A percentile compares a stretch with the other conserved stretches of the same genome.
Evolutionary conservation across 2,888 invertebrate genomes (phyloP).

Genomic region (Cephus sareptanus): DNA sequence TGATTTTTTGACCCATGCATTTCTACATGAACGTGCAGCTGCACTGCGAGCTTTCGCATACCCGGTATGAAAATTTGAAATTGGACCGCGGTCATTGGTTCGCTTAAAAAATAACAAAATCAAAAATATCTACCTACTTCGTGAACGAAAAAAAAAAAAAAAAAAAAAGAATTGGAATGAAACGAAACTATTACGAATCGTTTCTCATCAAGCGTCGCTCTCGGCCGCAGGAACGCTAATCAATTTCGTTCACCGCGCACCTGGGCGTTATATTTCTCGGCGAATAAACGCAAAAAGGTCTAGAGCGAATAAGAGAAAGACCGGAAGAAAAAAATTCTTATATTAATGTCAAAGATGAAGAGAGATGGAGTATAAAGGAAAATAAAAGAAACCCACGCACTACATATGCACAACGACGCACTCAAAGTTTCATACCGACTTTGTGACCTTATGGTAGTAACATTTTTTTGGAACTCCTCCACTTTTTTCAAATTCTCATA

Average conservation of each 20-base stretch:
- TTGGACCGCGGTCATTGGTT: background rate
- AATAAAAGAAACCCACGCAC: background rate
- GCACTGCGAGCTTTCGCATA: background rate
- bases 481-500: background rate
- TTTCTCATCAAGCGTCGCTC: background rate
- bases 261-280: background rate
- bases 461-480: background rate
- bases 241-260: background rate
- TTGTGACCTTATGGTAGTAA: background rate
- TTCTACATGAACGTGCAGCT: background rate
- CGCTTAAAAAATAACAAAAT: background rate
- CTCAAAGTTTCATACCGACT: background rate
- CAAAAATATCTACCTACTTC: background rate
- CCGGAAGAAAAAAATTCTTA: background rate
- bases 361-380: slow-evolving; percentile 1
- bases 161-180: background rate
- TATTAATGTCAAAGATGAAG: slow-evolving; percentile 9
- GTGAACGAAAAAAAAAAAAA: background rate
- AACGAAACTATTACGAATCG: slow-evolving; percentile 5
- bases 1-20: background rate
- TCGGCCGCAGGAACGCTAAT: background rate
- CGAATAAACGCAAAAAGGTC: background rate
- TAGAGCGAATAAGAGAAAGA: background rate
- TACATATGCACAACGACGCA: background rate
- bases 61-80: too few species aligned